Evolutionary conservation across 2,888 invertebrate genomes (phyloP), one percentile per base, ranked within the genome.

Genomic region (Sinhomidia bicolor): DNA sequence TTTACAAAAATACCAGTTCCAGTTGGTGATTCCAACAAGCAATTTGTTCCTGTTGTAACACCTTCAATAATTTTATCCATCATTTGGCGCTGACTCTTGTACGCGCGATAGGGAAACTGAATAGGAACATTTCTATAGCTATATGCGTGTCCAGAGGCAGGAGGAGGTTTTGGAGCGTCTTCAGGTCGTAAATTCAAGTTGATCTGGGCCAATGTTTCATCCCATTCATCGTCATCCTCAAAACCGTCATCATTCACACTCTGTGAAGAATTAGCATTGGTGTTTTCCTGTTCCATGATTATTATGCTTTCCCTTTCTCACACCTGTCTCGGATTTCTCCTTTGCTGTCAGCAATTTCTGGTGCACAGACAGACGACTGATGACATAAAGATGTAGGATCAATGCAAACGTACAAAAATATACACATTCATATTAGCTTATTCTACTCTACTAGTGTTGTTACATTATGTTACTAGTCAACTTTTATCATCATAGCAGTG

Each of bases 21-120:
- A n/a, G 92, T 92, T 2, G 92, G 92, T 0, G 90, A 90, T 41
- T 92, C 91, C 9, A 92, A 17, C 23, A 92, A 74, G 60, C 90
- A 90, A 78, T 92, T 86, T 62, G 90, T 80, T n/a, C 89, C 85
- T 0, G 36, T 65, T 10, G 74, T 47, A 0, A 89, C 89, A 6
- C 91, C 91, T 23, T 85, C 47, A 32, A 92, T 89, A 1, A 91
- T 82, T 47, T 79, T 57, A 10, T 74, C 44, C 92, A 92, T 92
- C 91, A 92, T 89, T 68, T 89, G 51, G 17, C 57, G 65, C 65
- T 92, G 92, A 47, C 90, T 91, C 14, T 80, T 14, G 41, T 92
- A 92, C 0, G 92, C 88, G 1, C 23, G n/a, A 54, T 91, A 91
- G 0, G 92, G 92, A 81, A 92, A 92, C 0, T 80, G 7, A 7